These are phyloP conservation scores for Ptychoptera albimana DNA, from an alignment of 2,888 invertebrate species.

Conservation along the genomic window DNA sequence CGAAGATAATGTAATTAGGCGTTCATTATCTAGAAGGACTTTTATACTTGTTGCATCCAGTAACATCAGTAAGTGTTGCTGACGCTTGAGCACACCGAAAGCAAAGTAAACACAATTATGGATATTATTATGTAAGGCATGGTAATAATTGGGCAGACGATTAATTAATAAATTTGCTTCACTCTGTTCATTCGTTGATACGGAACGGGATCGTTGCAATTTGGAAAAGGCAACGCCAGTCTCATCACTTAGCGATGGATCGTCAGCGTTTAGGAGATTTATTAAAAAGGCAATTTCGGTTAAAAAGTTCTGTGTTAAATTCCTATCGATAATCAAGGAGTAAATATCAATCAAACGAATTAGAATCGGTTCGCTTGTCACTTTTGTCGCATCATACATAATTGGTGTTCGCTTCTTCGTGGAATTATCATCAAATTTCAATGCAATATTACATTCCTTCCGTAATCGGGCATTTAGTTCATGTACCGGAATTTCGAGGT, in stretches of 20 bases:
- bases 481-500: slow-evolving; percentile 10
- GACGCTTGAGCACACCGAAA: slow-evolving; percentile 42
- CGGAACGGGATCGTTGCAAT: background rate
- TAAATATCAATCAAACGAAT: slow-evolving; percentile 22
- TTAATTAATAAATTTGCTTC: slow-evolving; percentile 7
- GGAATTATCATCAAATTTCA: too few relatives aligned
- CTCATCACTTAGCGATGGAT: slow-evolving; percentile 2
- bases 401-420: too few relatives aligned
- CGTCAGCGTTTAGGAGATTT: slow-evolving; percentile 20
- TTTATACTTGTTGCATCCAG: slow-evolving; percentile 38
- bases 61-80: slow-evolving; percentile 37
- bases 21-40: slow-evolving; percentile 48
- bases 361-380: slow-evolving; percentile 15
- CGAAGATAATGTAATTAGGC: slow-evolving; percentile 41
- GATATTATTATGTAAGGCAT: slow-evolving; percentile 32
- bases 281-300: slow-evolving; percentile 24
- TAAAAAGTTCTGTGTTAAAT: slow-evolving; percentile 25
- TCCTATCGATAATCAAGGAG: slow-evolving; percentile 23
- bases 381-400: slow-evolving; percentile 13
- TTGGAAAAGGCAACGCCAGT: background rate
- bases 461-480: background rate
- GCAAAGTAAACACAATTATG: slow-evolving; percentile 69
- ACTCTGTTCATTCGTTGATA: background rate
- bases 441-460: too few relatives aligned
- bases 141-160: slow-evolving; percentile 8